These are phyloP conservation scores for Oreochromis tanganicae DNA, from an alignment of 2,113 vertebrate species.

Conservation along the genomic window DNA sequence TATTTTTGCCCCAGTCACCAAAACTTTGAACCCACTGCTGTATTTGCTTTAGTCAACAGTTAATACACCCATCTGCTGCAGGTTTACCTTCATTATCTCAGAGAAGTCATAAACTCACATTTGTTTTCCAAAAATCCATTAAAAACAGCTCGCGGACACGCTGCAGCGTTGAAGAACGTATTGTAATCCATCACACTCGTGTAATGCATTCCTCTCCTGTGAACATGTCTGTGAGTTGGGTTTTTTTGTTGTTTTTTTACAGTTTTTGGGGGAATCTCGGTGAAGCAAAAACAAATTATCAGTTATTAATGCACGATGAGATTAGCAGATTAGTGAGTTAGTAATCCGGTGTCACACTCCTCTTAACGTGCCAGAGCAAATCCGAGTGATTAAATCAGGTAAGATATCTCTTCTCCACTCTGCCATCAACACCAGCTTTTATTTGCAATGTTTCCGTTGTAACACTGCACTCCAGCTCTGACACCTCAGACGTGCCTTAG, in stretches of 20 bases:
- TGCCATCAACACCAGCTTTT: background rate
- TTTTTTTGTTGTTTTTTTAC: background rate
- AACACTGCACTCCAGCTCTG: background rate
- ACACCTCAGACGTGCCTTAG: background rate
- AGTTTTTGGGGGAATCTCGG: background rate
- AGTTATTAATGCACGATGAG: background rate
- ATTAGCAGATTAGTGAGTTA: conserved; percentile 25
- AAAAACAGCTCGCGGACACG: conserved; percentile 31
- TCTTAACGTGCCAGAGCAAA: background rate
- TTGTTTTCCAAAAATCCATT: conserved; percentile 43
- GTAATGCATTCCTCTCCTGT: conserved; percentile 14
- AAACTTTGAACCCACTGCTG: background rate
- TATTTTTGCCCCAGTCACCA: background rate
- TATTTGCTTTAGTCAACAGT: background rate
- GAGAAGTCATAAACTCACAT: conserved; percentile 39
- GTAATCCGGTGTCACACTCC: conserved; percentile 18
- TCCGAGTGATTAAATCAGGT: background rate
- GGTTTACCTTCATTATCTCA: conserved; percentile 22
- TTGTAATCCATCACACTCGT: conserved; percentile 26
- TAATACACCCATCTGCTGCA: background rate
- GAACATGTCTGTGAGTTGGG: background rate
- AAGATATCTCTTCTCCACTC: background rate
- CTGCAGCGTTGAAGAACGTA: background rate
- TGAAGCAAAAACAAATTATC: conserved; percentile 11
- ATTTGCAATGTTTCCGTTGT: background rate